Conservation (phyloP, 2,113 vertebrate genomes). For the Pachycephala philippinensis region DNA sequence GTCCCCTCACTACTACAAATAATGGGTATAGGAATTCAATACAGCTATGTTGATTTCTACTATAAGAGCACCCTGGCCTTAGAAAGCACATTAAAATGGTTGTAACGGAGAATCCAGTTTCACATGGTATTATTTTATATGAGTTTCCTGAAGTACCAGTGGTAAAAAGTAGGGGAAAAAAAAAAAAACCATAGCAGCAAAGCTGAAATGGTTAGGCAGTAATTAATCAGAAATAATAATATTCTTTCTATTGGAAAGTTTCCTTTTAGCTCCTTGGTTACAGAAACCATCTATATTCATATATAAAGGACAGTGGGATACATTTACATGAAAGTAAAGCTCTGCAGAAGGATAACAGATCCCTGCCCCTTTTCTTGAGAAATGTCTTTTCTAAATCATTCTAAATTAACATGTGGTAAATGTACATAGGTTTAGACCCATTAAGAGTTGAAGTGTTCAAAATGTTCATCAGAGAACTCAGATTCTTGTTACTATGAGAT, state of each 20-base stretch:
- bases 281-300: not conserved
- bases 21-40: not conserved
- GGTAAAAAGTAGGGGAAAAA: not conserved
- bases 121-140: not conserved
- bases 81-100: not conserved
- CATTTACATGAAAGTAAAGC: not conserved
- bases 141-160: not conserved
- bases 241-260: not conserved
- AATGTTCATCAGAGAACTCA: slow-evolving; percentile 31
- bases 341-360: not conserved
- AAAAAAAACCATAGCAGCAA: fast-evolving
- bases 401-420: slow-evolving; percentile 27
- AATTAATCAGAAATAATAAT: not conserved
- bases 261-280: not conserved
- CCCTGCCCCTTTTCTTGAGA: not conserved
- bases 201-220: not conserved
- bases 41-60: not conserved
- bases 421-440: slow-evolving; percentile 4
- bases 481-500: not conserved
- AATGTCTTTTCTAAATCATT: slow-evolving; percentile 27
- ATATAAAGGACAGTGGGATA: not conserved
- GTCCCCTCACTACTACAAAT: not conserved
- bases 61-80: not conserved
- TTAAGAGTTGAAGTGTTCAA: slow-evolving; percentile 34
- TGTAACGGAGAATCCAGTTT: not conserved